phyloP scores from a whole-genome alignment of 1,140 invertebrate genomes.

The Lepidostoma basale region DNA sequence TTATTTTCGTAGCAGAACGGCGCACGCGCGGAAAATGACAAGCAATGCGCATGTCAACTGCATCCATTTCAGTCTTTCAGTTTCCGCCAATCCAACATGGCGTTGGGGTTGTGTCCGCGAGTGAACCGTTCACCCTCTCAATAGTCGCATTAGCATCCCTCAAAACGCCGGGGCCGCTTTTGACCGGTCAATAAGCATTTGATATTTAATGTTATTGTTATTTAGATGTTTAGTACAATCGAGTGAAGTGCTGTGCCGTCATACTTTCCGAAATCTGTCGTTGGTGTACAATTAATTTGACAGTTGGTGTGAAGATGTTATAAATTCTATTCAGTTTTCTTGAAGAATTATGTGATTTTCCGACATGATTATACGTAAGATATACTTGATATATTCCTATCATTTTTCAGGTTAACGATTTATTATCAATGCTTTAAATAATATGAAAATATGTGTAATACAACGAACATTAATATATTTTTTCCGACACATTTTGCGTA shows the following conservation, averaged over 20 bases:
- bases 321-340: not conserved
- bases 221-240: not conserved
- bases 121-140: slow-evolving; percentile 11
- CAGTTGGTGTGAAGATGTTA: slow-evolving; percentile 28
- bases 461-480: too few relatives aligned
- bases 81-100: slow-evolving; percentile 28
- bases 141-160: slow-evolving; percentile 2
- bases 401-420: too few relatives aligned
- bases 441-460: too few relatives aligned
- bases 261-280: not conserved
- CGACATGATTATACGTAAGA: not conserved
- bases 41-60: slow-evolving; percentile 1
- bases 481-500: too few relatives aligned
- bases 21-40: slow-evolving; percentile 1
- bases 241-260: not conserved
- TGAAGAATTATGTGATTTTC: not conserved
- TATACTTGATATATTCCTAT: not conserved
- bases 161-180: not conserved
- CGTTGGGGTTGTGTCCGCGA: slow-evolving; percentile 11
- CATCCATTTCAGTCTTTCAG: slow-evolving; percentile 16
- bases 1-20: too few relatives aligned
- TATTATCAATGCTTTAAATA: slow-evolving; percentile 7
- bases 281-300: slow-evolving; percentile 24
- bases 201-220: not conserved
- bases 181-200: not conserved